Percentiles rank a stretch among this genome's conserved stretches.
Conservation (phyloP, 2,888 invertebrate species). For the Druceiella hillmani region DNA sequence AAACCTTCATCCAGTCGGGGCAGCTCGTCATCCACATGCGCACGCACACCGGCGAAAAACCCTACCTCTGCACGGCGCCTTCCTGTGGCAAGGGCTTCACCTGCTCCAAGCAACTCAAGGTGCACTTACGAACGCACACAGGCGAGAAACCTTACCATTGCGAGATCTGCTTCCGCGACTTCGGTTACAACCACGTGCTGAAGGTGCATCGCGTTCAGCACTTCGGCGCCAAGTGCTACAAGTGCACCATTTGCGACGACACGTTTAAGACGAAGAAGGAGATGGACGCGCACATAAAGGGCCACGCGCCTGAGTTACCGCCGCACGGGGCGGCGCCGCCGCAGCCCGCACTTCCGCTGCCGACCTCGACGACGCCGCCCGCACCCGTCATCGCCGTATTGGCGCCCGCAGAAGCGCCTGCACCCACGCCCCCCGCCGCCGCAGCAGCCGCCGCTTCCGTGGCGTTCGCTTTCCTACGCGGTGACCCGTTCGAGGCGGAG, state of each 20-base stretch:
- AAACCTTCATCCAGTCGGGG: conserved; percentile 88
- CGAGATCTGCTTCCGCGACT: conserved; percentile 85
- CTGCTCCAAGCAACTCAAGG: conserved; percentile 86
- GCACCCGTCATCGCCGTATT: conserved; percentile 43
- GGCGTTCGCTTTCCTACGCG: conserved; percentile 29
- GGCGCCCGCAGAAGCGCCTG: conserved; percentile 52
- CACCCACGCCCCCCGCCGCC: conserved; percentile 42
- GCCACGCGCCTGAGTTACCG: conserved; percentile 50
- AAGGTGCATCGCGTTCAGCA: conserved; percentile 87
- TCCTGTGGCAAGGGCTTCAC: conserved; percentile 89
- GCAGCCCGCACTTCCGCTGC: conserved; percentile 24
- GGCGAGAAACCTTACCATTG: conserved; percentile 89
- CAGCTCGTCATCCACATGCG: conserved; percentile 88
- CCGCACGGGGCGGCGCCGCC: conserved; percentile 33
- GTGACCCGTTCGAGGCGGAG: conserved; percentile 28
- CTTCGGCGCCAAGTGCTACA: conserved; percentile 88
- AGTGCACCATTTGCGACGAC: conserved; percentile 86
- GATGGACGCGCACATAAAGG: conserved; percentile 80
- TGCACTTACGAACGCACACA: conserved; percentile 86
- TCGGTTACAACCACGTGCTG: conserved; percentile 87
- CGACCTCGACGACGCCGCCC: conserved; percentile 32
- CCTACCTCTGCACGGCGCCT: conserved; percentile 72
- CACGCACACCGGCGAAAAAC: conserved; percentile 85
- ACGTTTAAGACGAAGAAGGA: conserved; percentile 88
- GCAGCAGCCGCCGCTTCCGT: too few relatives aligned